Evolutionary conservation across 2,888 invertebrate genomes (phyloP), one percentile per base, ranked within the genome.

Genomic region (Hoplodrina ambigua): DNA sequence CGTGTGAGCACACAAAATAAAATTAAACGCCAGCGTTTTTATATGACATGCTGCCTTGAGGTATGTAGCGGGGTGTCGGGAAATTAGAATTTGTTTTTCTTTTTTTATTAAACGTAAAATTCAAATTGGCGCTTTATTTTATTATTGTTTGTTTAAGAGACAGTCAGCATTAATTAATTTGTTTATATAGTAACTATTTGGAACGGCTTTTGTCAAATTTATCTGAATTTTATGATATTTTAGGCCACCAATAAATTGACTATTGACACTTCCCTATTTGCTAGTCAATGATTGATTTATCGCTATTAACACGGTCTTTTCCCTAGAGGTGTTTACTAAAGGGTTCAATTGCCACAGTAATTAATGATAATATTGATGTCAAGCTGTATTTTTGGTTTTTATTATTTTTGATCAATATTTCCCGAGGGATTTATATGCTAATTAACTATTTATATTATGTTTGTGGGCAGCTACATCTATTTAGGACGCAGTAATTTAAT

Each of bases 11-110:
- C 81, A 85, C 82, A 84, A 84, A 87, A 87, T 86, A 84, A 84
- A 88, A 86, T 87, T 86, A 86, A 85, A 83, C 78, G 77, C 66
- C 67, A 73, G 66, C 72, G 76, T 82, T 87, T 86, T 86, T 85
- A 75, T 85, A 81, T 76, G 74, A 78, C 68, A 50, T 11, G 71
- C 6, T 15, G 76, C 10, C 3, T 50, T 66, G 55, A 1, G 73
- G 82, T 81, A 82, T 54, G 77, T 82, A 53, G 59, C 58, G 17
- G 79, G 33, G 44, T 54, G 50, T 13, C 6, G 8, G 41, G 6
- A 7, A 56, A 49, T 69, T 41, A 25, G 20, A 41, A n/a, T 46
- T 17, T 46, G 15, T 17, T 4, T 46, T 46, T 46, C 1, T 46
- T 46, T 15, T 4, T 3, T 0, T 46, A 4, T 46, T 6, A 37